Conservation (phyloP, 2,113 vertebrate genomes). For the Urocynchramus pylzowi region DNA sequence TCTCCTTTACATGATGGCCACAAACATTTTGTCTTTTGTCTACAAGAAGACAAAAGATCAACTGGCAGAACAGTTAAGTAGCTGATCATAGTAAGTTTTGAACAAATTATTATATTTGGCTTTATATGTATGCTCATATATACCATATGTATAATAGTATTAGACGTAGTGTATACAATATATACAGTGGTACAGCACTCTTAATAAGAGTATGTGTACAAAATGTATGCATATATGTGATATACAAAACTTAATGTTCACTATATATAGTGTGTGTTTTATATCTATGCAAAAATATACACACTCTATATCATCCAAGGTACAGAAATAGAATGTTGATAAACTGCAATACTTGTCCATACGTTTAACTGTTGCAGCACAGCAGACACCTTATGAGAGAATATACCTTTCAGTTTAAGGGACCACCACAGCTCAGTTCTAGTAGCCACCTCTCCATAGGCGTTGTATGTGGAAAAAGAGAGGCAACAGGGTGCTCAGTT, state of each 20-base stretch:
- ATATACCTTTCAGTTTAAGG: not conserved
- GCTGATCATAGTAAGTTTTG: not conserved
- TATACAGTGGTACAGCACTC: not conserved
- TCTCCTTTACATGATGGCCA: not conserved
- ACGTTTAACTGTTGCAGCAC: not conserved
- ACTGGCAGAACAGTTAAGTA: not conserved
- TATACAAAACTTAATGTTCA: not conserved
- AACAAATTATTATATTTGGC: not conserved
- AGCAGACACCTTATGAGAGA: not conserved
- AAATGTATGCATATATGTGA: not conserved
- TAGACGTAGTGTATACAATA: not conserved
- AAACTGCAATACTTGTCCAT: not conserved
- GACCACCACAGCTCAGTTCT: not conserved
- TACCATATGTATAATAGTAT: not conserved
- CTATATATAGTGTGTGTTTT: not conserved
- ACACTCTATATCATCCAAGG: not conserved
- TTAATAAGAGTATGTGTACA: not conserved
- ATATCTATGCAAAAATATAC: not conserved
- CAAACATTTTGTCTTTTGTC: not conserved
- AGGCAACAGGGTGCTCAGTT: fast-evolving
- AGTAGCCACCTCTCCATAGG: not conserved
- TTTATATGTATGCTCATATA: not conserved
- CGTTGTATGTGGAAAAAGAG: fast-evolving
- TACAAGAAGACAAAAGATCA: not conserved
- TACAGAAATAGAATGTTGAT: not conserved